These are phyloP conservation scores for Acanthornis magna DNA, from an alignment of 2,797 vertebrate species.

Conservation along the genomic window DNA sequence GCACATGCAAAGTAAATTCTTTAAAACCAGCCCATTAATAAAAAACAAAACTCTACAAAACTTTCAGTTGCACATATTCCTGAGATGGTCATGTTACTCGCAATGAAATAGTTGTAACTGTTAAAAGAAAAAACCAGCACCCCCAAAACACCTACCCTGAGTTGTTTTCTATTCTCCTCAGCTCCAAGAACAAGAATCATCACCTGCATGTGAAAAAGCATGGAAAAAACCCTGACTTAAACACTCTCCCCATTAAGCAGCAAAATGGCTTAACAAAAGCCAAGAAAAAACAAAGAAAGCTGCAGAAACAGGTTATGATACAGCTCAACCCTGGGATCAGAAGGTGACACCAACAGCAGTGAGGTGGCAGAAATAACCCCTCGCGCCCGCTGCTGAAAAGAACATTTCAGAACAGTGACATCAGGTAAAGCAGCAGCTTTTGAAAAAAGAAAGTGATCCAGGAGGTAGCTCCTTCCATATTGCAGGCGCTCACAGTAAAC, in stretches of 20 bases:
- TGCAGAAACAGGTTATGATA: neutral
- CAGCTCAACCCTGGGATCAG: neutral
- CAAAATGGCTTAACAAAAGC: neutral
- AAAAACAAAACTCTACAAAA: neutral
- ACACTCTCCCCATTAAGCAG: neutral
- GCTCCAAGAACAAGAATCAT: neutral
- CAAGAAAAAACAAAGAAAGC: neutral
- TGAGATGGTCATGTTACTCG: neutral
- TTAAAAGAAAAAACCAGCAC: neutral
- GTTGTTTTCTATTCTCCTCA: neutral
- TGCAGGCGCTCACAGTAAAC: slow-evolving; percentile 68
- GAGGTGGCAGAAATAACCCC: slow-evolving; percentile 40
- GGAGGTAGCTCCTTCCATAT: slow-evolving; percentile 52
- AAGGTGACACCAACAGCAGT: neutral
- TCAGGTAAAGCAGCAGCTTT: slow-evolving; percentile 69
- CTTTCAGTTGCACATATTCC: neutral
- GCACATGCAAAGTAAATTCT: neutral
- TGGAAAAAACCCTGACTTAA: neutral
- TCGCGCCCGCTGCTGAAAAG: slow-evolving; percentile 25
- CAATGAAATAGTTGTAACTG: neutral
- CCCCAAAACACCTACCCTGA: neutral
- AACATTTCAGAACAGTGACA: slow-evolving; percentile 66
- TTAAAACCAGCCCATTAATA: neutral
- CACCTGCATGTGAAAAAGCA: neutral
- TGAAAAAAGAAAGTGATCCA: slow-evolving; percentile 67